Evolutionary conservation across 2,797 vertebrate genomes (phyloP).

Genomic region (Mus caroli): DNA sequence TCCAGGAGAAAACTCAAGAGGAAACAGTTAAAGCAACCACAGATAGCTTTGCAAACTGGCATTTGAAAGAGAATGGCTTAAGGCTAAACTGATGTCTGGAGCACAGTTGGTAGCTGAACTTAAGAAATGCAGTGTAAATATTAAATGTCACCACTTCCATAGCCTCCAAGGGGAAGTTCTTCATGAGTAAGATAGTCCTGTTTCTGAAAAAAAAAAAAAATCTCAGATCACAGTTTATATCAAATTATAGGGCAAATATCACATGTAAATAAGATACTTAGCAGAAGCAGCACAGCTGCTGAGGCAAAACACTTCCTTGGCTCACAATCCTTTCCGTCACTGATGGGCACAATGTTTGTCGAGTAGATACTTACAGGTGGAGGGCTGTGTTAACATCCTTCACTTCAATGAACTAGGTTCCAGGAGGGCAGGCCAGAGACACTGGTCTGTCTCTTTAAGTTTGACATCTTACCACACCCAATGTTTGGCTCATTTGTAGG

Average conservation of each 20-base stretch:
- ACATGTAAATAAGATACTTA: neutral
- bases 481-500: neutral
- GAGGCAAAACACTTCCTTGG: neutral
- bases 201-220: neutral
- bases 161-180: neutral
- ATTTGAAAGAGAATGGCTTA: neutral
- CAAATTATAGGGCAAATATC: neutral
- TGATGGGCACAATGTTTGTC: neutral
- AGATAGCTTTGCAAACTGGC: neutral
- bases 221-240: slow-evolving; percentile 2
- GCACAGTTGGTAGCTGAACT: neutral
- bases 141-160: neutral
- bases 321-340: neutral
- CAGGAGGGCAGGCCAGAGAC: no score
- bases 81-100: neutral
- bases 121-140: neutral
- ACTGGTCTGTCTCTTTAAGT: neutral
- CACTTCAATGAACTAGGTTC: neutral
- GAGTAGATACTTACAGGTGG: neutral
- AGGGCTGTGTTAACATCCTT: neutral
- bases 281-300: neutral
- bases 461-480: neutral
- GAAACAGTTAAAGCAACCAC: neutral
- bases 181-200: neutral
- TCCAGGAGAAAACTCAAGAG: neutral